Base-by-base conservation (phyloP, 2,113 vertebrate species). In the Pseudopodoces humilis region DNA sequence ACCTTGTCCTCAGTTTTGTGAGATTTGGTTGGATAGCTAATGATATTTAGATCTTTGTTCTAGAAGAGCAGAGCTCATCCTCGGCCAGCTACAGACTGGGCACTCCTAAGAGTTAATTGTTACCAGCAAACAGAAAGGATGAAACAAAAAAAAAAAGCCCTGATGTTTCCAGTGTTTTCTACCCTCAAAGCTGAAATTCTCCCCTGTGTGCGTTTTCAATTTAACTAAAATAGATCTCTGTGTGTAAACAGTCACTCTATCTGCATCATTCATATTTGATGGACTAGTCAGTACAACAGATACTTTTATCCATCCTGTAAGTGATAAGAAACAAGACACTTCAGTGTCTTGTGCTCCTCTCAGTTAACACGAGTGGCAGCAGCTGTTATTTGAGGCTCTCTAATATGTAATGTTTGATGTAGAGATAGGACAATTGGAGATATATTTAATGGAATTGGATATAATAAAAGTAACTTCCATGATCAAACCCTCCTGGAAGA, bases 231-330 rank as follows among this genome's bases (percentile, higher is more conserved):
- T 98, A 97, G 97, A 97, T 97, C 31, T 44, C 96, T 96, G 96
- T 97, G 97, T 96, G 55, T 96, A 97, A 97, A 98, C 97, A 97
- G 97, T 85, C 90, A 93, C 94, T 96, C 97, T 97, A 98, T 98
- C 97, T 94, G 96, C 96, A 97, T 98, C 97, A 98, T 99, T 98
- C 98, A 99, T 98, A 96, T 98, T 98, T 98, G 96, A 98, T 97
- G 97, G 95, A 96, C 97, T 97, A 97, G 98, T 98, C 97, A 98
- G 98, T 97, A 97, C 95, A 98, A 94, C 95, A 94, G 97, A 97
- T 97, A 97, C 96, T 96, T 94, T 83, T 90, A 97, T 93, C 96
- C 82, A 1, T 71, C 83, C 92, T 3, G 1, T 95, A 94, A 97
- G 94, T 94, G 92, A 96, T 92, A 92, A 94, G 97, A 97, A 97